Percentiles rank a stretch among this genome's conserved stretches.
These are phyloP conservation scores for Lasioglossum leucozonium DNA, from an alignment of 2,888 invertebrate species.

Conservation along the genomic window DNA sequence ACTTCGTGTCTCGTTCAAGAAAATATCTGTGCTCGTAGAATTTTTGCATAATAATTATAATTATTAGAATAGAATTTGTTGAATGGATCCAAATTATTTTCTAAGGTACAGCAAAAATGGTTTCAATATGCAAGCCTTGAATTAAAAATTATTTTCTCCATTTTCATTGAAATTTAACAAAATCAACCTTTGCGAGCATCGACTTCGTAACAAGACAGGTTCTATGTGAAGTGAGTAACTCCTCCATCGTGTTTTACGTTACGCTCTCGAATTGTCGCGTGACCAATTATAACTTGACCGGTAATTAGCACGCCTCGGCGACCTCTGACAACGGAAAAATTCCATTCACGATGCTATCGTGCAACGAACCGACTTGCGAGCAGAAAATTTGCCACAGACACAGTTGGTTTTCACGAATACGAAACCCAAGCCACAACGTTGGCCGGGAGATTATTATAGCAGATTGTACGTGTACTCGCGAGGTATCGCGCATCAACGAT, in stretches of 20 bases:
- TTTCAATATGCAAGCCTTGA: not conserved
- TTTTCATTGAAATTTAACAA: not conserved
- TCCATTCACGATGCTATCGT: not conserved
- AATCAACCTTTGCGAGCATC: not conserved
- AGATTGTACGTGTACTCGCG: constrained; percentile 10
- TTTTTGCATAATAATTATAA: too few species aligned
- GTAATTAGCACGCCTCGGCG: not conserved
- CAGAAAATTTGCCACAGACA: too few species aligned
- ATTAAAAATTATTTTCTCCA: not conserved
- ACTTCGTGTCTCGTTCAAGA: not conserved
- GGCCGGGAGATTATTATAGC: not conserved
- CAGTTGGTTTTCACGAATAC: constrained; percentile 1
- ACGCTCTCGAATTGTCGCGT: not conserved
- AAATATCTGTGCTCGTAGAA: not conserved
- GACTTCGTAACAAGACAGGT: not conserved
- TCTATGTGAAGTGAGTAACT: not conserved
- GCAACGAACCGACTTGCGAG: too few species aligned
- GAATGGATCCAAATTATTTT: not conserved
- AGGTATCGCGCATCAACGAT: constrained; percentile 51
- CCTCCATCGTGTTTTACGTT: not conserved
- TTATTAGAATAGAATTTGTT: not conserved
- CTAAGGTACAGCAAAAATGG: too few species aligned
- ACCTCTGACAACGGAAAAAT: not conserved
- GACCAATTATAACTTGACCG: not conserved
- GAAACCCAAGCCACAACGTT: not conserved